These are phyloP conservation scores for Sinhomidia bicolor DNA, from an alignment of 2,888 invertebrate genomes.

Conservation along the genomic window DNA sequence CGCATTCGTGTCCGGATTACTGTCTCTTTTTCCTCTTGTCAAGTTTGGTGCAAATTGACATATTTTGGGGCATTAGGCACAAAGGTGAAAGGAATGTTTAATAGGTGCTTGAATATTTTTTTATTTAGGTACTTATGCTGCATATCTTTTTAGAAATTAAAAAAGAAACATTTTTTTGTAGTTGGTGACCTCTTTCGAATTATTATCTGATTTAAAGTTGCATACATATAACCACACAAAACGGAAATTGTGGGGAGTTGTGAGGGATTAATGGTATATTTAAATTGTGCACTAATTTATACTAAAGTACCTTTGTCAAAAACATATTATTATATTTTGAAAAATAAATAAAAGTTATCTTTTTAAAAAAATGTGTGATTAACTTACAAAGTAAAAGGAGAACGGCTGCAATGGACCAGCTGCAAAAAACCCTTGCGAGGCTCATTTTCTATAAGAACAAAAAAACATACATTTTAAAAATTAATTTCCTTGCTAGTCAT, in stretches of 20 bases:
- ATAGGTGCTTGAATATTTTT: too few species aligned
- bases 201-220: background rate
- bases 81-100: background rate
- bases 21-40: background rate
- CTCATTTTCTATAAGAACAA: conserved; percentile 65
- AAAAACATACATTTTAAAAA: conserved; percentile 9
- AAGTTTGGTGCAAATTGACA: too few species aligned
- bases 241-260: background rate
- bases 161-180: background rate
- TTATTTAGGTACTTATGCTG: too few species aligned
- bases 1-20: background rate
- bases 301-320: too few species aligned
- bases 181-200: background rate
- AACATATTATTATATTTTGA: too few species aligned
- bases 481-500: background rate
- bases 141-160: background rate
- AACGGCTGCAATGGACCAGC: conserved; percentile 73
- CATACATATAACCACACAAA: background rate
- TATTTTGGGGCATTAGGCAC: background rate
- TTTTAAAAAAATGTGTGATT: background rate
- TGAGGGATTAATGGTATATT: too few species aligned
- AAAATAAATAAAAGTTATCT: background rate
- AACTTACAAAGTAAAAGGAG: conserved; percentile 71
- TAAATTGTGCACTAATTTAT: too few species aligned
- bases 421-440: conserved; percentile 69